Base-by-base conservation (phyloP, 1,140 invertebrate species). In the Leptinotarsa texana region DNA sequence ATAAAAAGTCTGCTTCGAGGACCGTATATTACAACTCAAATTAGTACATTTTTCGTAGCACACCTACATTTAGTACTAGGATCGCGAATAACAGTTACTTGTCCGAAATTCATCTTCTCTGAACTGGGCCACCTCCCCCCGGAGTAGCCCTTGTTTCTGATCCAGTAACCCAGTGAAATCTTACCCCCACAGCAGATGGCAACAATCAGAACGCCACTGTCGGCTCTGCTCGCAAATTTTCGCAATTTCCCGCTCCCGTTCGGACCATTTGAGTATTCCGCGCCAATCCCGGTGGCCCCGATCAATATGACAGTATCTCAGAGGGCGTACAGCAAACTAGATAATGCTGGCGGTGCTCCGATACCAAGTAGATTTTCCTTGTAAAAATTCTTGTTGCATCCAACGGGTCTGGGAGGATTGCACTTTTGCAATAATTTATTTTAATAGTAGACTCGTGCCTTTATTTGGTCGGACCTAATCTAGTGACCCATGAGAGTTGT, bases 221-320 rank as follows among this genome's bases (percentile, higher is more conserved):
- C 68, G 57, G 48, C 47, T 51, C 62, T 18, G 1, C 51, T 73
- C 71, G 71, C 22, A 48, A 18, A 18, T 15, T 22, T 18, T 33
- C 71, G 71, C n/a, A 17, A 51, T n/a, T 27, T 57, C 33, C 51
- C 71, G 71, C 24, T 17, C 5, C 63, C 62, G 4, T 33, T 73
- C 71, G 71, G 22, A n/a, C 47, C 71, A 65, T 73, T 73, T 73
- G 71, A 73, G 71, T 62, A 73, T 73, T 73, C 71, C 71, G 71
- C 71, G 71, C 71, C 71, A 73, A 73, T 73, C 71, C 71, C n/a
- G n/a, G 27, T 22, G 11, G 62, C 22, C 57, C 71, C 47, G 71
- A 73, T 73, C 71, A 73, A 73, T 73, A 73, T 73, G 71, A 73
- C 71, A 65, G 71, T 65, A 65, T 65, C 63, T 33, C 15, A 65